A percentile compares a stretch with the other conserved stretches of the same genome.
Evolutionary conservation across 2,888 invertebrate genomes (phyloP).

Genomic region (Rhagophthalmus giganteus): DNA sequence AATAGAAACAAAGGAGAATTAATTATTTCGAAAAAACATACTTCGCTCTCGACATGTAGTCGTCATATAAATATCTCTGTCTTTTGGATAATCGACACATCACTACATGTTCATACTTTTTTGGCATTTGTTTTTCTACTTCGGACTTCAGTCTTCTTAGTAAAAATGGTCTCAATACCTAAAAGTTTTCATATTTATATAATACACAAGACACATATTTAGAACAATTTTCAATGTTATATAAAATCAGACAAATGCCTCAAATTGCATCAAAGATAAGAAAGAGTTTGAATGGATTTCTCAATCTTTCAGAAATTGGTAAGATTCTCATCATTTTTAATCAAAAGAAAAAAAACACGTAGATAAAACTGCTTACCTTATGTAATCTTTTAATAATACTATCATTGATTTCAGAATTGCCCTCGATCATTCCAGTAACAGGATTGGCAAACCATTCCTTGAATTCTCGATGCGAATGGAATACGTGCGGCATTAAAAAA

Average conservation of each 20-base stretch:
- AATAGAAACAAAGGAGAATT: conserved; percentile 28
- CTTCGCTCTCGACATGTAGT: conserved; percentile 97
- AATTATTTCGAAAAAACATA: conserved; percentile 60
- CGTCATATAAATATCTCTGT: conserved; percentile 96
- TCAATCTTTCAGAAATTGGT: conserved; percentile 32
- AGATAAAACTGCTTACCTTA: conserved; percentile 64
- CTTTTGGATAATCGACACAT: conserved; percentile 93
- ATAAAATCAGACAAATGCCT: conserved; percentile 51
- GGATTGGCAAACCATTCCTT: conserved; percentile 99
- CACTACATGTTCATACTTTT: conserved; percentile 93
- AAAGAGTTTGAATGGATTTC: conserved; percentile 45
- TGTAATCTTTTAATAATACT: conserved; percentile 85
- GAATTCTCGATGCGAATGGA: conserved; percentile 94
- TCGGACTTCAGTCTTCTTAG: conserved; percentile 89
- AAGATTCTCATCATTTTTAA: conserved; percentile 22
- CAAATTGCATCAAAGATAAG: conserved; percentile 38
- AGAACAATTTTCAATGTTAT: background rate
- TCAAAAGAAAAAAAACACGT: background rate
- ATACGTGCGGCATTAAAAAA: conserved; percentile 96
- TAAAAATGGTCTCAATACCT: conserved; percentile 92
- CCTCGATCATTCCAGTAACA: conserved; percentile 94
- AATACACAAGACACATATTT: background rate
- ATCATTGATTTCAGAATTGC: conserved; percentile 88
- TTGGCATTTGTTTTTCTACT: conserved; percentile 97
- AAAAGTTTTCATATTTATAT: conserved; percentile 34